Base-by-base conservation (phyloP, 2,113 vertebrate genomes). In the Mola mola region DNA sequence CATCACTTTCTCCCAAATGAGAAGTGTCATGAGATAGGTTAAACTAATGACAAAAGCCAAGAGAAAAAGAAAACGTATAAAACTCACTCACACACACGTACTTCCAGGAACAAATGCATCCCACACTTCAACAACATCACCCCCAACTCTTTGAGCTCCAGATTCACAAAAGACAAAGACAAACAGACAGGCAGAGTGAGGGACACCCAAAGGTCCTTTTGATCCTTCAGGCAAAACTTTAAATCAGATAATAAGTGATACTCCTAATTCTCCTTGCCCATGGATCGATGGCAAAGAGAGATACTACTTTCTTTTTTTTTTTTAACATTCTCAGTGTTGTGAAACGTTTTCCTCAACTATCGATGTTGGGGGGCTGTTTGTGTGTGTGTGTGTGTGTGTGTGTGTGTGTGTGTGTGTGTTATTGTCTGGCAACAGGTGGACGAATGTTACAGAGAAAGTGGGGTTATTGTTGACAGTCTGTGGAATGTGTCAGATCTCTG, bases 401-500 rank as follows among this genome's bases (percentile, higher is more conserved):
- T 42, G 31, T 31, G 20, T 44, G 31, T 31, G 17, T 41, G 34
- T 26, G 34, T 50, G 34, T 36, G 37, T 50, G 52, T 66, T 64
- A 38, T 64, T 7, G 19, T 42, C 21, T 11, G 11, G 28, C 69
- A 72, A 89, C 89, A 88, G 88, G 85, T 88, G 88, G 71, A 84
- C 49, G 20, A 53, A 78, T 34, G 55, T 17, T 17, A 43, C 38
- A 68, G 76, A 64, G 78, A 84, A 87, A 86, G 80, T 72, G 19
- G 41, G 47, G 46, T 62, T 56, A 34, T 75, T 4, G 71, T 43
- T 87, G 86, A 89, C 79, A 85, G 33, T 31, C 40, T 0, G 12
- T 44, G 68, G 75, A 79, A 87, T 83, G 72, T 79, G 77, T 88
- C 72, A 78, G 67, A 82, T 83, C 62, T 84, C 41, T 85, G 82